Evolutionary conservation across 2,888 invertebrate genomes (phyloP).

Genomic region (Sphaeridia pumilis): DNA sequence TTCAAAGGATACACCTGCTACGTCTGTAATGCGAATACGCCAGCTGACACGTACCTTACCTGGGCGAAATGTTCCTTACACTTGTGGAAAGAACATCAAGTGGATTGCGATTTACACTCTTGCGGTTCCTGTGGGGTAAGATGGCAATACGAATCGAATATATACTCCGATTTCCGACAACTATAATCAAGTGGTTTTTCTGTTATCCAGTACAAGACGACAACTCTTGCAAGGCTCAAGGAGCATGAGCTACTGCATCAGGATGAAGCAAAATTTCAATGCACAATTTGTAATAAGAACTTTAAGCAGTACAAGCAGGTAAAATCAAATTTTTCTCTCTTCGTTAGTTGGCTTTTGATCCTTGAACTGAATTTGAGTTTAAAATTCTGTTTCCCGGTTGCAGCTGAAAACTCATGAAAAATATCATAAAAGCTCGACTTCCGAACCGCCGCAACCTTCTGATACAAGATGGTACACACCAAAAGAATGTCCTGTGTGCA

Average conservation of each 20-base stretch:
- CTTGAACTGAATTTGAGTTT: too few relatives aligned
- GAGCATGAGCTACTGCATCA: conserved; percentile 31
- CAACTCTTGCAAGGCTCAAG: conserved; percentile 26
- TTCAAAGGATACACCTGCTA: conserved; percentile 1
- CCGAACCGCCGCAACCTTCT: conserved; percentile 28
- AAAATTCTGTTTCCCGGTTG: not conserved
- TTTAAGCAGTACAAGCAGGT: conserved; percentile 35
- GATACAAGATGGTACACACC: conserved; percentile 46
- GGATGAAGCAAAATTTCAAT: conserved; percentile 20
- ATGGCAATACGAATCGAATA: too few relatives aligned
- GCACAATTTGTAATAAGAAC: conserved; percentile 28
- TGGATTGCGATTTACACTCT: conserved; percentile 65
- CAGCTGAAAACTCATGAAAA: conserved; percentile 33
- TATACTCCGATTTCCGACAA: too few relatives aligned
- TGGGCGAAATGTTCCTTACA: conserved; percentile 58
- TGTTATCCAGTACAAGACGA: conserved; percentile 26
- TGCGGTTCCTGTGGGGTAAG: conserved; percentile 54
- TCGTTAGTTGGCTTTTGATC: not conserved
- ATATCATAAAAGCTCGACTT: conserved; percentile 30
- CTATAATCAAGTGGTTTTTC: conserved; percentile 1
- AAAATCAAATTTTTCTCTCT: too few relatives aligned
- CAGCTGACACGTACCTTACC: conserved; percentile 42
- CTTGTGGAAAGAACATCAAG: conserved; percentile 54
- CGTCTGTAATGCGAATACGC: not conserved
- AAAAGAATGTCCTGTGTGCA: conserved; percentile 56